Evolutionary conservation across 2,888 invertebrate genomes (phyloP), one percentile per base, ranked within the genome.

Genomic region (Tetrapedia diversipes): DNA sequence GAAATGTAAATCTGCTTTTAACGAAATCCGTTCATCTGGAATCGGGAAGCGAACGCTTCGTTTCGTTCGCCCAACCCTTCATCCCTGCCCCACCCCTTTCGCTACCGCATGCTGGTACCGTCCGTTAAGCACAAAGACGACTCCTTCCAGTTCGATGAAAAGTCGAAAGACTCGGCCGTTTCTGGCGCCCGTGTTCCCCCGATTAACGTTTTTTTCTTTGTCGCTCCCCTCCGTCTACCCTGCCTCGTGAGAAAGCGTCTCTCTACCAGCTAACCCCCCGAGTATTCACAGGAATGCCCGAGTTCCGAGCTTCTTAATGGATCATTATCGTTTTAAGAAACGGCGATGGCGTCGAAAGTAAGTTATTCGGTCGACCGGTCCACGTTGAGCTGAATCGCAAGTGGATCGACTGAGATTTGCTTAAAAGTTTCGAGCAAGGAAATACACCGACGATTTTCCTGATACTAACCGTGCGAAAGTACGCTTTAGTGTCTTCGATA

Each of bases 1-100:
- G 77, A 86, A 84, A 86, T 87, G 87, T 86, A 87, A 87, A 87
- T 87, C 86, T 87, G 79, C 87, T 87, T 86, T 87, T 85, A 86
- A 83, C 82, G 77, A 82, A 86, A 86, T 85, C 72, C 86, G 80
- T 85, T 87, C 86, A 86, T 79, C 83, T 77, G 84, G 85, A 84
- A 84, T 81, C 75, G 76, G 67, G 53, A 53, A 73, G 66, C 54
- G 79, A 82, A 54, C 71, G 54, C 64, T 73, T 72, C 68, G 64
- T 69, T 70, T 73, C 63, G n/a, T 24, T 43, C 65, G n/a, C 37
- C 37, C 61, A 43, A 37, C 34, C 39, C 61, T 57, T 27, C 64
- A n/a, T 16, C 14, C 51, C 27, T 39, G 8, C 41, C 59, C 69
- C 64, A 34, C 60, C 60, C 60, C 47, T 59, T 27, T 32, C 67